Evolutionary conservation across 2,113 vertebrate genomes (phyloP).

Genomic region (Hystrix brachyura): DNA sequence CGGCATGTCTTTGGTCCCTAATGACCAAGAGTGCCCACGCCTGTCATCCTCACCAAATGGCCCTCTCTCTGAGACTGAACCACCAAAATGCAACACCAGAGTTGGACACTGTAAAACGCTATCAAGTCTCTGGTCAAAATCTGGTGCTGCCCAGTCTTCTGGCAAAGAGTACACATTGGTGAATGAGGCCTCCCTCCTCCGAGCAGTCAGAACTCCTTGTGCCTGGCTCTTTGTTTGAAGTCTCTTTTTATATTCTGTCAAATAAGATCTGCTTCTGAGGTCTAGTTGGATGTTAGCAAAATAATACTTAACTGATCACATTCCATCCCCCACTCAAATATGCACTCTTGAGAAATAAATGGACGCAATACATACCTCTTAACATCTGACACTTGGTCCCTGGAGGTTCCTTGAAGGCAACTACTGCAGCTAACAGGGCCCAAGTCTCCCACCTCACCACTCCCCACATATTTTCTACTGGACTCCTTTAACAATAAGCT

Average conservation of each 20-base stretch:
- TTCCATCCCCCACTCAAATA: neutral
- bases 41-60: neutral
- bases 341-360: neutral
- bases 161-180: neutral
- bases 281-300: slow-evolving; percentile 16
- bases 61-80: neutral
- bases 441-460: neutral
- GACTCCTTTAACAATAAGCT: neutral
- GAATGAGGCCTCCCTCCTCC: neutral
- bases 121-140: neutral
- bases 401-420: neutral
- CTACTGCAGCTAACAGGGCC: neutral
- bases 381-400: neutral
- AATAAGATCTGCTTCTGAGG: slow-evolving; percentile 52
- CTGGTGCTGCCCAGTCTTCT: neutral
- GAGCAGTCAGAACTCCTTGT: neutral
- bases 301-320: slow-evolving; percentile 49
- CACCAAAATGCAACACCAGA: neutral
- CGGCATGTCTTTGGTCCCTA: neutral
- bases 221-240: neutral
- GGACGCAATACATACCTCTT: neutral
- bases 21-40: neutral
- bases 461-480: neutral
- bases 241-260: slow-evolving; percentile 25
- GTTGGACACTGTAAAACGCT: neutral